phyloP scores from a whole-genome alignment of 2,797 vertebrate species.

The Aphelocoma californica region DNA sequence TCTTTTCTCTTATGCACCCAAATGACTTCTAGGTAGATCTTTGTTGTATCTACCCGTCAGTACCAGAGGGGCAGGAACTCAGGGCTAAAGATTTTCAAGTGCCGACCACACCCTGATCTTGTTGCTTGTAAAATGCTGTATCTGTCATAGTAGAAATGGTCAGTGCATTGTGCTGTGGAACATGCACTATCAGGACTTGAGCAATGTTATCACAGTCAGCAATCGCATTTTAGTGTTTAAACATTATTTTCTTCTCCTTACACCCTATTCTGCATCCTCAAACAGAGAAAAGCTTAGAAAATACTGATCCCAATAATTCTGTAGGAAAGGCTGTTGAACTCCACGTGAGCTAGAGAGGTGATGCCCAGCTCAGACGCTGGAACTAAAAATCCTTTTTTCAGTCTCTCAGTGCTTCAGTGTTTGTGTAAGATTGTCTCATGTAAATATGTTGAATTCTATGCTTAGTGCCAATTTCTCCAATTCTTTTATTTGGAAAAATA shows the following conservation, averaged over 20 bases:
- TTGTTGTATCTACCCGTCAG: background rate
- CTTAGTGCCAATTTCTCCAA: background rate
- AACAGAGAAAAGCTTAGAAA: background rate
- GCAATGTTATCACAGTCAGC: background rate
- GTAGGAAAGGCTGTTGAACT: background rate
- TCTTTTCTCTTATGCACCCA: background rate
- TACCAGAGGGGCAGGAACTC: background rate
- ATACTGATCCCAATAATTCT: background rate
- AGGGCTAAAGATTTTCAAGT: background rate
- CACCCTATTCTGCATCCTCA: background rate
- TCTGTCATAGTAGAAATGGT: background rate
- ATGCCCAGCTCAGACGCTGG: background rate
- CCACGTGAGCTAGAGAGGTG: background rate
- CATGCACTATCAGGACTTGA: background rate
- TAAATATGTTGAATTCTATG: background rate
- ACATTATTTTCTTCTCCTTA: background rate
- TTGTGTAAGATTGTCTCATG: background rate
- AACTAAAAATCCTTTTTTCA: background rate
- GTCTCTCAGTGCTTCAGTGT: background rate
- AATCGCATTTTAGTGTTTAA: background rate
- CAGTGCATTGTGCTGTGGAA: background rate
- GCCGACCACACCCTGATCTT: background rate
- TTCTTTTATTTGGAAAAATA: background rate
- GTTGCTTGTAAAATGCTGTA: background rate
- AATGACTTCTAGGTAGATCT: background rate